phyloP scores from a whole-genome alignment of 1,140 invertebrate genomes.

The Macrotrachela quadricornifera region DNA sequence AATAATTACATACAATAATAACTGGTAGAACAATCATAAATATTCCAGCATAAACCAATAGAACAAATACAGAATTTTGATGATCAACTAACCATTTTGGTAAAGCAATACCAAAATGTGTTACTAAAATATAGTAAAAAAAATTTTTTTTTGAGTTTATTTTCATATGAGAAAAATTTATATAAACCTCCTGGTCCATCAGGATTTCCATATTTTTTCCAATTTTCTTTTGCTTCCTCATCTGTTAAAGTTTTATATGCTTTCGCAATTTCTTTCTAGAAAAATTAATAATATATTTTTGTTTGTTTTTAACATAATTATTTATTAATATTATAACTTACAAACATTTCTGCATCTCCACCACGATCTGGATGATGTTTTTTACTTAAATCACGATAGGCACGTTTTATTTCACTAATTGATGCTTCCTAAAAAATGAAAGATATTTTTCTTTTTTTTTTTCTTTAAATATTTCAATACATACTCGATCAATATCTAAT shows the following conservation, averaged over 20 bases:
- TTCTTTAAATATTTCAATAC: conserved; percentile 13
- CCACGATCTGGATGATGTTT: conserved; percentile 87
- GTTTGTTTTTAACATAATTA: too few species aligned
- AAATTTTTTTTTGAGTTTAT: neutral
- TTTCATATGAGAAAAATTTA: neutral
- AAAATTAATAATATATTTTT: too few species aligned
- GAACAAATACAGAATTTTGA: conserved; percentile 90
- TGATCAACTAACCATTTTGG: conserved; percentile 99
- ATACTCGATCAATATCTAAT: conserved; percentile 57
- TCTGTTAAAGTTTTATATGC: conserved; percentile 69
- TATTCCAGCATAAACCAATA: conserved; percentile 77
- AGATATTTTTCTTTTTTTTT: neutral
- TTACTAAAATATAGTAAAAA: conserved; percentile 38
- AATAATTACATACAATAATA: conserved; percentile 39
- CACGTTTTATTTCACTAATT: conserved; percentile 70
- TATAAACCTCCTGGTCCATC: conserved; percentile 76
- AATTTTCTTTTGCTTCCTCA: conserved; percentile 84
- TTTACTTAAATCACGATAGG: conserved; percentile 73
- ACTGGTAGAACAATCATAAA: conserved; percentile 92
- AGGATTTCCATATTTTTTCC: conserved; percentile 96
- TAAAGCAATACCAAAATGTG: conserved; percentile 93
- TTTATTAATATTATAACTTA: conserved; percentile 33
- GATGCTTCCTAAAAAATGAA: conserved; percentile 43
- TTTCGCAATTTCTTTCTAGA: conserved; percentile 72
- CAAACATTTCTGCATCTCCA: conserved; percentile 82